Conservation (phyloP, 2,113 vertebrate species). For the Notothenia coriiceps region DNA sequence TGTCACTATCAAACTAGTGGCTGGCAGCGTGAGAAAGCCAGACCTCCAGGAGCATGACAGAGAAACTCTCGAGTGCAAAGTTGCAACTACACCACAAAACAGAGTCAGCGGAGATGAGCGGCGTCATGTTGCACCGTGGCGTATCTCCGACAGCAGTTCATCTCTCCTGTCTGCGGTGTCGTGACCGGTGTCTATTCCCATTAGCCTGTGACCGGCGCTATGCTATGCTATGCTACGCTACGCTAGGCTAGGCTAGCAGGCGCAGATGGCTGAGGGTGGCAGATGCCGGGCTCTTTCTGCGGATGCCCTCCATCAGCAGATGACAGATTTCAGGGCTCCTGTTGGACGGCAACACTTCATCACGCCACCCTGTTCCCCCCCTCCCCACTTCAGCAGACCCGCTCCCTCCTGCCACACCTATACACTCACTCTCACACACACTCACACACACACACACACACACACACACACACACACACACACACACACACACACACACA, state of each 20-base stretch:
- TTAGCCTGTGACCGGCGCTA: slow-evolving; percentile 74
- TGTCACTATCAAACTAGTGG: slow-evolving; percentile 23
- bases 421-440: not conserved
- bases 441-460: too few relatives aligned
- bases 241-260: slow-evolving; percentile 66
- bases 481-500: slow-evolving; percentile 26
- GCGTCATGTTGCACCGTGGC: slow-evolving; percentile 49
- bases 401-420: too few relatives aligned
- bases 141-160: slow-evolving; percentile 71
- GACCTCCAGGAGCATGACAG: slow-evolving; percentile 3
- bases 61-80: slow-evolving; percentile 34
- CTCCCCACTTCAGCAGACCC: slow-evolving; percentile 59
- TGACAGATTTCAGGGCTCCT: slow-evolving; percentile 87
- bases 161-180: slow-evolving; percentile 71
- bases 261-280: slow-evolving; percentile 76
- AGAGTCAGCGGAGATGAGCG: slow-evolving; percentile 37
- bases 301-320: slow-evolving; percentile 83
- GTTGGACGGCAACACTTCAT: slow-evolving; percentile 84
- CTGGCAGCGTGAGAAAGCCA: slow-evolving; percentile 7
- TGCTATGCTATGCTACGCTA: slow-evolving; percentile 34
- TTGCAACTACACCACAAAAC: slow-evolving; percentile 37
- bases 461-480: slow-evolving; percentile 29
- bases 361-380: slow-evolving; percentile 76
- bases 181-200: slow-evolving; percentile 81
- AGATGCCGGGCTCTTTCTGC: slow-evolving; percentile 82